phyloP scores from a whole-genome alignment of 2,888 invertebrate species.

The Pandemis corylana region DNA sequence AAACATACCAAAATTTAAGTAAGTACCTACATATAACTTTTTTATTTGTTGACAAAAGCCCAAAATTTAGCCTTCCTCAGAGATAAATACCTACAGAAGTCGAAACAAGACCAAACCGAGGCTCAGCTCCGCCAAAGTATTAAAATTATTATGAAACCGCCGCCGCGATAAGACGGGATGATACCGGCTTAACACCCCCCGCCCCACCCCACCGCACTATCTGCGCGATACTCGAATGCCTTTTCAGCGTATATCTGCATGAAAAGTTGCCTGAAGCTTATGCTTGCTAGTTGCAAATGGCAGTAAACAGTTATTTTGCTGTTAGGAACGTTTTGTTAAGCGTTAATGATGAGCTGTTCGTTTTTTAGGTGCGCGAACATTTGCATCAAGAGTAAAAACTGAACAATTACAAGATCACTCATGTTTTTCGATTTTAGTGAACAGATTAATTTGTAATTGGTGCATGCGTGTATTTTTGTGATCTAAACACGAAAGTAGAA shows the following conservation, averaged over 20 bases:
- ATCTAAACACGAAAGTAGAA: no score
- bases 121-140: slow-evolving; percentile 57
- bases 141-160: slow-evolving; percentile 84
- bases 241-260: slow-evolving; percentile 73
- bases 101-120: background rate
- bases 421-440: no score
- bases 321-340: slow-evolving; percentile 7
- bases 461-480: no score
- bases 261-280: slow-evolving; percentile 73
- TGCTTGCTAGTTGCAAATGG: slow-evolving; percentile 49
- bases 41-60: no score
- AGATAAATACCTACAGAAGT: background rate
- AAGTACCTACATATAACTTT: no score
- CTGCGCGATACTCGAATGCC: slow-evolving; percentile 73
- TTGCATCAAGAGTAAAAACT: no score
- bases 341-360: background rate
- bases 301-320: slow-evolving; percentile 28
- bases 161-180: slow-evolving; percentile 51
- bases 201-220: slow-evolving; percentile 61
- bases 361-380: no score
- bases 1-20: no score
- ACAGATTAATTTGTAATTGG: no score
- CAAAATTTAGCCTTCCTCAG: no score
- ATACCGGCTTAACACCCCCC: slow-evolving; percentile 50
- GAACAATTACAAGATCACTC: no score